Evolutionary conservation across 2,797 vertebrate species (phyloP), one percentile per base, ranked within the genome.

Genomic region (Balearica regulorum): DNA sequence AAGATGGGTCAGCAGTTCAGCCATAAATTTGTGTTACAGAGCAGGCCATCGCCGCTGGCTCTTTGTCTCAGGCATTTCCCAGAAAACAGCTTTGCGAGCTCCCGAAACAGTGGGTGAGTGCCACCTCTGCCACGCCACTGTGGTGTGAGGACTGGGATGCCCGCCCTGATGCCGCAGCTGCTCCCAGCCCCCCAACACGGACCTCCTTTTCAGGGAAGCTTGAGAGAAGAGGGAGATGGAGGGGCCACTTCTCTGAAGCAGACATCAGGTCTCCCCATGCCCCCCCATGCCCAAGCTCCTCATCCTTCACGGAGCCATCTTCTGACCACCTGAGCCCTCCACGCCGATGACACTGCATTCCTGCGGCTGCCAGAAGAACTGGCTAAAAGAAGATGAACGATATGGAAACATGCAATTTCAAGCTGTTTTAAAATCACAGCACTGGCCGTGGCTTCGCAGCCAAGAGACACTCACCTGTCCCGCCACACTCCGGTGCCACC

Each of bases 1-100:
- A 82, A 64, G 89, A 79, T 24, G 76, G 93, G 86, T 91, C 95
- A 93, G 81, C 81, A 97, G 85, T 54, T 78, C 83, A 72, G 89
- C 68, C 84, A 84, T 89, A 91, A 93, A 90, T 93, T 41, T 65
- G 11, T 49, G 70, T 19, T 83, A 81, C 25, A 8, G 22, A 72
- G 75, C 88, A 88, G 85, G 41, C 80, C 4, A 21, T 29, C 13
- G 2, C 1, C 1, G 8, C 48, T 85, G 8, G 3, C 43, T 61
- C 61, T 90, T 84, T 60, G 39, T 76, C 73, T 82, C 0, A 0
- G 16, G 16, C 43, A 39, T 75, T 66, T 75, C 76, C 79, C 6
- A 6, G 57, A 71, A 83, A 84, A 78, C 0, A 1, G n/a, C 61
- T 87, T 26, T 66, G 46, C 25, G 71, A 70, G 57, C 10, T 83